Base-by-base conservation (phyloP, 2,888 invertebrate genomes). In the Papilio demoleus region DNA sequence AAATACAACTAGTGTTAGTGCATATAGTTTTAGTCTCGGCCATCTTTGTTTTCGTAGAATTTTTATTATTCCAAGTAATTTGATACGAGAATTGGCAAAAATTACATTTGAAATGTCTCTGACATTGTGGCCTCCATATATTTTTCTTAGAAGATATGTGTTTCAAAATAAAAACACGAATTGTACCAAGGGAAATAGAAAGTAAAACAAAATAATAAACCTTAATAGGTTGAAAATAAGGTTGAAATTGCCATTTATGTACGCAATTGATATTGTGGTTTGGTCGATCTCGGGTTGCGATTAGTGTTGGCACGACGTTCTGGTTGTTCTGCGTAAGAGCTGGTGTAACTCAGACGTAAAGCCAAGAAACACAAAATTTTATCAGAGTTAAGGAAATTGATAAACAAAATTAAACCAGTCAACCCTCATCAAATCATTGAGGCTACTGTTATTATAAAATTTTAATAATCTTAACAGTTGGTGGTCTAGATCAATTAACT, bases 221-320 rank as follows among this genome's bases (percentile, higher is more conserved):
- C 31, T 40, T 19, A n/a, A 40, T 61, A 6, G n/a, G 9, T 11
- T 12, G 9, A 31, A 42, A 56, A 72, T 74, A 73, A 72, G 67
- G 69, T 71, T 70, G 45, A 70, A 63, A 66, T 64, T 67, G 14
- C 17, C 14, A 31, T 65, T 47, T 11, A 50, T 17, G 47, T 56
- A 38, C 58, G 59, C 47, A 64, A 67, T 56, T 45, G 8, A 31
- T 42, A 56, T 68, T 62, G 66, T 47, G 56, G 22, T 47, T 67
- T 53, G 60, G 61, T 58, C 68, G 75, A 77, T 78, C 72, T 71
- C 36, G 72, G 69, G 64, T 68, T 72, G 71, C 72, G 77, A 79
- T 78, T 77, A 76, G 73, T 73, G 66, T 81, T 79, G 78, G 78
- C 81, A 79, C 76, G 73, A 73, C 70, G 64, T 56, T 50, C 24